Conservation (phyloP, 2,888 invertebrate species). For the Melieria omissa region DNA sequence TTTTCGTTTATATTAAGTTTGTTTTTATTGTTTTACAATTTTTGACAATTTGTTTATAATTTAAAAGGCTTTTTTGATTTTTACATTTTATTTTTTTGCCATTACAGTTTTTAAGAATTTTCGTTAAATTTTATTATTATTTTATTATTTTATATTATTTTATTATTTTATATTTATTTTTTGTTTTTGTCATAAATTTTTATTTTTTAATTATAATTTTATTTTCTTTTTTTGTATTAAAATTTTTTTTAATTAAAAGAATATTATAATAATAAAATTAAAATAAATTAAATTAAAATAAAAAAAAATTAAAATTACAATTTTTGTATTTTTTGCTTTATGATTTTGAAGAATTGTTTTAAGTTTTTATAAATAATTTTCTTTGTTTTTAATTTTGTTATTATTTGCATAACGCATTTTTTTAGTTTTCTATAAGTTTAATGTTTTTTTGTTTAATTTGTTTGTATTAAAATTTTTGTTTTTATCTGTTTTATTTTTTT, state of each 20-base stretch:
- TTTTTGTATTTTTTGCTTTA: slow-evolving; percentile 4
- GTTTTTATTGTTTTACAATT: too few relatives aligned
- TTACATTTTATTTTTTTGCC: background rate
- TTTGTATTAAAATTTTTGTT: background rate
- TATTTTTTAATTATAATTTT: background rate
- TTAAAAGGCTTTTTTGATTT: background rate
- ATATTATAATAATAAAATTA: background rate
- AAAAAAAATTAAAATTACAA: background rate
- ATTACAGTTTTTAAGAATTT: background rate
- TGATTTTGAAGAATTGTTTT: background rate
- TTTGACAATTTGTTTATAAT: too few relatives aligned
- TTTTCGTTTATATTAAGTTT: background rate
- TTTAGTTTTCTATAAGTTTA: background rate
- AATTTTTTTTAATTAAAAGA: background rate
- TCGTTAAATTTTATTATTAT: background rate
- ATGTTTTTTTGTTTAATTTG: background rate
- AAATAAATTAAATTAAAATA: background rate
- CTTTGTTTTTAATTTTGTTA: background rate
- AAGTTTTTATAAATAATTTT: background rate
- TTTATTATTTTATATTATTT: background rate
- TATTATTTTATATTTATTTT: background rate
- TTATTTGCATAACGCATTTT: background rate
- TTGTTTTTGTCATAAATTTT: background rate
- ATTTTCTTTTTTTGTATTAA: background rate
- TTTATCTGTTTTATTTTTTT: background rate